phyloP scores from a whole-genome alignment of 2,888 invertebrate species.

The Cosmopolites sordidus region DNA sequence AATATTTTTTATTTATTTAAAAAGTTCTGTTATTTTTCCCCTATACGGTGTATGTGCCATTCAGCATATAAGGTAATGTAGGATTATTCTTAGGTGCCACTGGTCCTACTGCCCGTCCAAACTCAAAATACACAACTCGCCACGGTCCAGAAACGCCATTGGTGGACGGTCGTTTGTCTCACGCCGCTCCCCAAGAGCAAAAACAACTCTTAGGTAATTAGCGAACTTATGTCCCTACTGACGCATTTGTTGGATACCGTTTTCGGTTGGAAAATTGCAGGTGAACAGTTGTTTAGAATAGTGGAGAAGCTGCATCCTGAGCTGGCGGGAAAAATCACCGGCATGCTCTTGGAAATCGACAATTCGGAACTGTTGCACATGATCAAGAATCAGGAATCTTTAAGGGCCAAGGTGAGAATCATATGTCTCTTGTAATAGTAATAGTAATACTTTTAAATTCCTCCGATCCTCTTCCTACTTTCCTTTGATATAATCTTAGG shows the following conservation, averaged over 20 bases:
- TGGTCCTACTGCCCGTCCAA: conserved; percentile 60
- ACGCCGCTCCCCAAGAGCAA: conserved; percentile 91
- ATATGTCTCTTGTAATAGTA: background rate
- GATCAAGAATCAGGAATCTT: conserved; percentile 83
- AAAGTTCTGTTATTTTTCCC: too few species aligned
- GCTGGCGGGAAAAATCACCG: conserved; percentile 95
- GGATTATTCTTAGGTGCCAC: conserved; percentile 44
- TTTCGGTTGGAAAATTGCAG: too few species aligned
- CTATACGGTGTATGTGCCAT: too few species aligned
- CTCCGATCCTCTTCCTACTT: too few species aligned
- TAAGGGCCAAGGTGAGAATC: conserved; percentile 74
- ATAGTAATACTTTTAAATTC: too few species aligned
- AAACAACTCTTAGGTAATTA: conserved; percentile 79
- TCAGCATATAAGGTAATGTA: too few species aligned
- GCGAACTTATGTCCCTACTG: too few species aligned
- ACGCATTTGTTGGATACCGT: too few species aligned
- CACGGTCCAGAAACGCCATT: conserved; percentile 40
- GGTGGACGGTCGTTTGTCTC: conserved; percentile 41
- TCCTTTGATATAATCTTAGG: too few species aligned
- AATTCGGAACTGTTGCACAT: conserved; percentile 95
- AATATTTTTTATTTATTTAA: too few species aligned
- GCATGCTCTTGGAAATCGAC: conserved; percentile 98
- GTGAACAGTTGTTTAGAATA: conserved; percentile 52
- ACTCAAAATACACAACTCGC: conserved; percentile 82
- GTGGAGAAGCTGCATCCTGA: conserved; percentile 91